These are phyloP conservation scores for Eupeodes latifasciatus DNA, from an alignment of 2,888 invertebrate species.

Conservation along the genomic window DNA sequence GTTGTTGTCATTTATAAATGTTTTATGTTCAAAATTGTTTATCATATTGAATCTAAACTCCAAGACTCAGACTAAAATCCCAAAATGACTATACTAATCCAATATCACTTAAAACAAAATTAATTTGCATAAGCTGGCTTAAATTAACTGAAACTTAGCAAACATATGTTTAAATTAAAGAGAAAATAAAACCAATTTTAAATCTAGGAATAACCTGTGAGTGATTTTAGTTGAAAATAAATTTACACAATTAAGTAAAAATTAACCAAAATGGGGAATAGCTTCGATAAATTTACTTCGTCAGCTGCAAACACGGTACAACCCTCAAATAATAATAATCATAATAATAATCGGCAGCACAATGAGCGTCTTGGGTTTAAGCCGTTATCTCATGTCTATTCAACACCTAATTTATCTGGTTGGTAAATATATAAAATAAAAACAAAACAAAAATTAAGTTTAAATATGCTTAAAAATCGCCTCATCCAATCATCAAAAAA, in stretches of 20 bases:
- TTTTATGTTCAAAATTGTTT: too few relatives aligned
- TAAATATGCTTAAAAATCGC: constrained; percentile 17
- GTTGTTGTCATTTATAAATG: too few relatives aligned
- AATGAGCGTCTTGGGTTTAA: constrained; percentile 66
- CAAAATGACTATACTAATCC: not conserved
- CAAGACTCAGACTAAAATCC: not conserved
- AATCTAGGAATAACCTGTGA: not conserved
- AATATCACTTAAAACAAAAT: not conserved
- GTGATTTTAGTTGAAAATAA: not conserved
- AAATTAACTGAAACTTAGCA: not conserved
- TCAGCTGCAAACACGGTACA: constrained; percentile 49
- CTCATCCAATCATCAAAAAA: constrained; percentile 41
- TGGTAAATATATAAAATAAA: constrained; percentile 77
- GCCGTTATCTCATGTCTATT: constrained; percentile 80
- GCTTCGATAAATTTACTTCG: constrained; percentile 80
- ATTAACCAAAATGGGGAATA: constrained; percentile 80
- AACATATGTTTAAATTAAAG: not conserved
- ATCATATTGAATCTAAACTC: not conserved
- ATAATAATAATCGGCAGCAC: constrained; percentile 25
- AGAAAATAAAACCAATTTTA: not conserved
- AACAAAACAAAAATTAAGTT: not conserved
- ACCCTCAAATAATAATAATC: constrained; percentile 16
- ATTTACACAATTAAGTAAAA: not conserved
- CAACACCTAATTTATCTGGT: constrained; percentile 82
- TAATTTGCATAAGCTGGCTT: not conserved